These are phyloP conservation scores for Paradoxurus hermaphroditus DNA, from an alignment of 2,113 vertebrate genomes.

Conservation along the genomic window DNA sequence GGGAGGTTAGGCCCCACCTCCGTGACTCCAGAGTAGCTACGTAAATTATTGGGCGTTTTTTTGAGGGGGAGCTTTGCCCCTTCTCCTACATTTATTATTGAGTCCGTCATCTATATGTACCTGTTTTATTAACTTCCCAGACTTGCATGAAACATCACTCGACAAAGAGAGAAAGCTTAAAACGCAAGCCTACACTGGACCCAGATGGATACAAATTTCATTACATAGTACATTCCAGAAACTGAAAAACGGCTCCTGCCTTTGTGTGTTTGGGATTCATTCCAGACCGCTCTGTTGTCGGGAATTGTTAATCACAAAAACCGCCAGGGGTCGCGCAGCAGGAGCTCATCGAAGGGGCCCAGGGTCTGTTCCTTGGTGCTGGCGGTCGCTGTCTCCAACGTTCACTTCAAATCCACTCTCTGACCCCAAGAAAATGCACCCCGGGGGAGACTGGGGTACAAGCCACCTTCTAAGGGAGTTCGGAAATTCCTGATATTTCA, in stretches of 20 bases:
- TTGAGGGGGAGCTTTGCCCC: not conserved
- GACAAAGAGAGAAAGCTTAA: not conserved
- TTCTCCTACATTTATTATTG: not conserved
- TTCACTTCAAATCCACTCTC: not conserved
- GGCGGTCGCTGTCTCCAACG: fast-evolving
- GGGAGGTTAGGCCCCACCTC: too few species aligned
- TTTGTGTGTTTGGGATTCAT: not conserved
- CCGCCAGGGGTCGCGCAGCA: not conserved
- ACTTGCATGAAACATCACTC: not conserved
- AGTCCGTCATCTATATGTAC: not conserved
- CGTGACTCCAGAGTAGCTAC: not conserved
- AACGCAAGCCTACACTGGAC: not conserved
- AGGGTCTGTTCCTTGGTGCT: not conserved
- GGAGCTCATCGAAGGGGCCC: not conserved
- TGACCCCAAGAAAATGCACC: not conserved
- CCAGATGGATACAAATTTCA: not conserved
- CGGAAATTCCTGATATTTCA: not conserved
- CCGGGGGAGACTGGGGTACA: not conserved
- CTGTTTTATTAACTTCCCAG: not conserved
- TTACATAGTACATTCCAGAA: not conserved
- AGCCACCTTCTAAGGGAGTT: not conserved
- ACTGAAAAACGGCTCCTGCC: not conserved
- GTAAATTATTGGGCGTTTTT: not conserved
- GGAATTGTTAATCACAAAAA: not conserved
- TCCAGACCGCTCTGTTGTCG: not conserved